Conservation (phyloP, 2,888 invertebrate species). For the Tachina grossa region DNA sequence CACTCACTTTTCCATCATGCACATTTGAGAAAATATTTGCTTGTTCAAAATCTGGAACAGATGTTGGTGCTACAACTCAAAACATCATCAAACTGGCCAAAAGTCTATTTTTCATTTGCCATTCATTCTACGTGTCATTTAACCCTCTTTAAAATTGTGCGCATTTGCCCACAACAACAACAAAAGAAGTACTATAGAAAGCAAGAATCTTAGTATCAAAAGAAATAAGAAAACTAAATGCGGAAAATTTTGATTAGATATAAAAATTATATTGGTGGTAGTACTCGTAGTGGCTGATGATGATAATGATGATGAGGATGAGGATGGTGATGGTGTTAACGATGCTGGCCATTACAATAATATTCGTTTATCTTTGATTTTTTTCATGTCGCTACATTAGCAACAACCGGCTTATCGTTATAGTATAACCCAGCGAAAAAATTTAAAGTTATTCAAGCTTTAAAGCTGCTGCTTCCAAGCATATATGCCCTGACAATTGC, state of each 20-base stretch:
- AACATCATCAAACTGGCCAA: constrained; percentile 10
- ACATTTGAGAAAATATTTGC: not conserved
- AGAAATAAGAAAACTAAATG: constrained; percentile 24
- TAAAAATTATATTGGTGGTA: constrained; percentile 17
- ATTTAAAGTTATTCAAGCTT: not conserved
- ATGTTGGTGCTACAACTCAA: not conserved
- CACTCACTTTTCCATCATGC: not conserved
- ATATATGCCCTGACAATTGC: too few relatives aligned
- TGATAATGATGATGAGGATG: not conserved
- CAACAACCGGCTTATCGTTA: not conserved
- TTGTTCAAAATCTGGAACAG: not conserved
- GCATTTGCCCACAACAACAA: constrained; percentile 31
- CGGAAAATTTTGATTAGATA: constrained; percentile 51
- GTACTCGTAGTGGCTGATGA: constrained; percentile 3
- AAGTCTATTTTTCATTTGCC: constrained; percentile 46
- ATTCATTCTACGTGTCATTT: constrained; percentile 45
- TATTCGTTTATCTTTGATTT: constrained; percentile 49
- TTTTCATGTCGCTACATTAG: not conserved
- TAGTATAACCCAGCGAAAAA: constrained; percentile 16
- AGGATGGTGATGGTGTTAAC: not conserved
- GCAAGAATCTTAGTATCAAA: not conserved
- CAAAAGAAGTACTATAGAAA: not conserved
- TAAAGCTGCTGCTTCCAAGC: too few relatives aligned
- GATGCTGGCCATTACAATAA: constrained; percentile 39
- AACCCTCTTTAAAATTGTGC: constrained; percentile 41